phyloP scores from a whole-genome alignment of 2,888 invertebrate genomes.

The Drosophila leonis region DNA sequence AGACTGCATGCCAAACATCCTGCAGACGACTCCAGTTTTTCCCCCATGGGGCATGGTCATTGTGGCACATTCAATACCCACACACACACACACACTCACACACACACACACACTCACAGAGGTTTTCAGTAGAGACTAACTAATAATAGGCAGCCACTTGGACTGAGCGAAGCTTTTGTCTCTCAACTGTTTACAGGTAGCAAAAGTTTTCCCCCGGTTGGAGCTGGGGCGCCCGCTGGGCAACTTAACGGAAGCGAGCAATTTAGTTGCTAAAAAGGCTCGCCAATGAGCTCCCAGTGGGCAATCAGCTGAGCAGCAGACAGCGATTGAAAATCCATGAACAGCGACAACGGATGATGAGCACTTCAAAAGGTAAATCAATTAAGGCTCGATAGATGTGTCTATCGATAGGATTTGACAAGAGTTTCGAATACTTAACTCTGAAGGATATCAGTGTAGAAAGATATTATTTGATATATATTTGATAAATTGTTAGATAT shows the following conservation, averaged over 20 bases:
- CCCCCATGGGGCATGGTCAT: constrained; percentile 65
- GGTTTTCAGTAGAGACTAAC: constrained; percentile 39
- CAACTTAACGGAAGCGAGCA: constrained; percentile 80
- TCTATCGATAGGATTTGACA: constrained; percentile 6
- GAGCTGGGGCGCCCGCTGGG: constrained; percentile 55
- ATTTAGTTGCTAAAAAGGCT: constrained; percentile 78
- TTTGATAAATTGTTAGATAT: no score
- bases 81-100: constrained; percentile 38
- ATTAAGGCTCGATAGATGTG: constrained; percentile 1
- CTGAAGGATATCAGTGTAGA: no score
- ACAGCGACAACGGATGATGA: neutral
- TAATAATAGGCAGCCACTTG: constrained; percentile 61
- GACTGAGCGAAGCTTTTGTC: constrained; percentile 59
- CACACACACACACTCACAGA: constrained; percentile 9
- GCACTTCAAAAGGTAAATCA: constrained; percentile 5
- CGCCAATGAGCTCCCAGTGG: constrained; percentile 41
- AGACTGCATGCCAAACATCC: constrained; percentile 25
- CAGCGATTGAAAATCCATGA: constrained; percentile 55
- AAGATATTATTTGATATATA: no score
- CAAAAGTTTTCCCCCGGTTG: constrained; percentile 31
- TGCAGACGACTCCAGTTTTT: constrained; percentile 25
- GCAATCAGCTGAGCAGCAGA: constrained; percentile 19
- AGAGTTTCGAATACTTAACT: no score
- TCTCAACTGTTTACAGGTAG: constrained; percentile 60
- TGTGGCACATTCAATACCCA: constrained; percentile 65